Conservation (phyloP, 2,888 invertebrate genomes). For the Theretra japonica region DNA sequence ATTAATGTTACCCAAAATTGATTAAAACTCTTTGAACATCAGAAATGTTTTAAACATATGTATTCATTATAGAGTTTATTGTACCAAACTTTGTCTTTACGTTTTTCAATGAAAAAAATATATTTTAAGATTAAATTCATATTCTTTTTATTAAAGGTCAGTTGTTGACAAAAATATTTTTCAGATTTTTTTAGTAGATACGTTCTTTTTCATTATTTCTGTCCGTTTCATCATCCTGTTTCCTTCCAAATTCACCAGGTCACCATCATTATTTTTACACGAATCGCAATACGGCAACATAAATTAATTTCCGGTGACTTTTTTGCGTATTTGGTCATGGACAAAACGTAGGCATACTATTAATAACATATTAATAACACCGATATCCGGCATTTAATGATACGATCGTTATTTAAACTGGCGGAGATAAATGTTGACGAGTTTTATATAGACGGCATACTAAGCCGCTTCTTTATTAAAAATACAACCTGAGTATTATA, state of each 20-base stretch:
- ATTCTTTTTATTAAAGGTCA: too few species aligned
- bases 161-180: too few species aligned
- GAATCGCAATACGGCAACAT: not conserved
- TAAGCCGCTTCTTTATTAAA: not conserved
- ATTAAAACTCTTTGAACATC: constrained; percentile 22
- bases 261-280: not conserved
- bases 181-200: too few species aligned
- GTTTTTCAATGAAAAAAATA: too few species aligned
- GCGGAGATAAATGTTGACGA: constrained; percentile 8
- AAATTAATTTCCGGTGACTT: not conserved
- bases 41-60: not conserved
- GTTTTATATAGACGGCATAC: not conserved
- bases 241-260: too few species aligned
- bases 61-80: too few species aligned
- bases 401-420: constrained; percentile 16
- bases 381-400: constrained; percentile 20
- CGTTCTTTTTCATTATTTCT: too few species aligned
- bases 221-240: too few species aligned
- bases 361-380: constrained; percentile 30
- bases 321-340: not conserved
- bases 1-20: constrained; percentile 33
- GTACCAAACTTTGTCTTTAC: too few species aligned
- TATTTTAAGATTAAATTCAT: too few species aligned
- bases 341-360: constrained; percentile 37
- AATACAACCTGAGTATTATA: too few species aligned